A percentile compares a stretch with the other conserved stretches of the same genome.
Conservation (phyloP, 1,140 invertebrate species). For the Drosophila busckii region DNA sequence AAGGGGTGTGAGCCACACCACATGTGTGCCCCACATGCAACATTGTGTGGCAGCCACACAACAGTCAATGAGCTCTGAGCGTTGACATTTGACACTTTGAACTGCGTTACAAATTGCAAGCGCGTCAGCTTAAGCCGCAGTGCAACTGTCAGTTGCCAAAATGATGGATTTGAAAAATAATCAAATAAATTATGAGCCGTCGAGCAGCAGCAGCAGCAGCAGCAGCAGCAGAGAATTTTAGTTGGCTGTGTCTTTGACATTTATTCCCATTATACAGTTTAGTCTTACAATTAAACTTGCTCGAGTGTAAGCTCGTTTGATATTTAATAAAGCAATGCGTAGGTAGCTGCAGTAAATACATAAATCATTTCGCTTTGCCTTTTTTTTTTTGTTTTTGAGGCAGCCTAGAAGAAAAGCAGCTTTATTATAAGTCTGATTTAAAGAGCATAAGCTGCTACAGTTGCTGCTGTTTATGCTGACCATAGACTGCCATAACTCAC, state of each 20-base stretch:
- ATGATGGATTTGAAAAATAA: constrained; percentile 73
- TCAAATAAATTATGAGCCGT: constrained; percentile 64
- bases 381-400: constrained; percentile 12
- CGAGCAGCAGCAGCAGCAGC: no score
- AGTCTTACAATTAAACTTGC: constrained; percentile 56
- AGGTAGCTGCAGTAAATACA: constrained; percentile 47
- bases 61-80: constrained; percentile 13
- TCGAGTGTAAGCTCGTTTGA: constrained; percentile 6
- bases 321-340: constrained; percentile 48
- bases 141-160: neutral
- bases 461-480: constrained; percentile 29
- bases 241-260: constrained; percentile 62
- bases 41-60: constrained; percentile 25
- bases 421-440: constrained; percentile 15
- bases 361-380: constrained; percentile 52
- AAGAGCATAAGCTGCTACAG: constrained; percentile 21
- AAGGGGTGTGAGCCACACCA: constrained; percentile 23
- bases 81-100: constrained; percentile 64
- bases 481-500: constrained; percentile 65
- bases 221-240: no score
- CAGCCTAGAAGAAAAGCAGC: constrained; percentile 5
- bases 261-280: constrained; percentile 60
- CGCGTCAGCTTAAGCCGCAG: neutral
- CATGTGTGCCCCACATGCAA: constrained; percentile 64
- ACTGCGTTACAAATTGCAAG: constrained; percentile 23